These are phyloP conservation scores for Sphaerophoria taeniata DNA, from an alignment of 2,888 invertebrate species.

Conservation along the genomic window DNA sequence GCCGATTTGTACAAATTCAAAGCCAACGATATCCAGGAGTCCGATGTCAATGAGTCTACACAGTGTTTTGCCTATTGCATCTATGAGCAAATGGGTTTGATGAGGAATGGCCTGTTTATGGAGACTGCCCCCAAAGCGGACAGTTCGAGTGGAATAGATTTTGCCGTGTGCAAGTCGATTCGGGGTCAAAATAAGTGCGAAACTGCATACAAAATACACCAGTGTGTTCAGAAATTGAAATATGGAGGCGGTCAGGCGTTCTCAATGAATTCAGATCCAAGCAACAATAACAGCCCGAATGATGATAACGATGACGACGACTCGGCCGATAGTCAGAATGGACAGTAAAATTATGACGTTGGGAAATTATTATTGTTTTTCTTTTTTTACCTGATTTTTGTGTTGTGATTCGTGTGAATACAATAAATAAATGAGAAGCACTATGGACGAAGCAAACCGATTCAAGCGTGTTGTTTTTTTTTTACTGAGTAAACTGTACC, in stretches of 20 bases:
- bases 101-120: slow-evolving; percentile 76
- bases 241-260: slow-evolving; percentile 12
- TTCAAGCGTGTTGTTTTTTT: slow-evolving; percentile 15
- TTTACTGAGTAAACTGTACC: not conserved
- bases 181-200: slow-evolving; percentile 78
- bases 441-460: slow-evolving; percentile 5
- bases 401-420: not conserved
- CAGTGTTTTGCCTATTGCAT: slow-evolving; percentile 79
- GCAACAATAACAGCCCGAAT: slow-evolving; percentile 21
- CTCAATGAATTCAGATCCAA: slow-evolving; percentile 20
- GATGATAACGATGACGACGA: slow-evolving; percentile 46
- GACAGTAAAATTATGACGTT: slow-evolving; percentile 33
- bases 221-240: slow-evolving; percentile 77
- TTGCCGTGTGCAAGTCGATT: slow-evolving; percentile 51
- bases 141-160: slow-evolving; percentile 67
- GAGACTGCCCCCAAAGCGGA: slow-evolving; percentile 74
- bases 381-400: slow-evolving; percentile 7
- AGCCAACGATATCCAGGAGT: slow-evolving; percentile 52
- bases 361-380: not conserved
- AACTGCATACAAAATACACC: slow-evolving; percentile 77
- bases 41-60: slow-evolving; percentile 77
- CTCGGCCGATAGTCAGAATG: slow-evolving; percentile 46
- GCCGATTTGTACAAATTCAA: slow-evolving; percentile 77
- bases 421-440: not conserved
- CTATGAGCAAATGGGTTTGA: slow-evolving; percentile 78